Conservation (phyloP, 1,140 invertebrate species). For the Pantala flavescens region DNA sequence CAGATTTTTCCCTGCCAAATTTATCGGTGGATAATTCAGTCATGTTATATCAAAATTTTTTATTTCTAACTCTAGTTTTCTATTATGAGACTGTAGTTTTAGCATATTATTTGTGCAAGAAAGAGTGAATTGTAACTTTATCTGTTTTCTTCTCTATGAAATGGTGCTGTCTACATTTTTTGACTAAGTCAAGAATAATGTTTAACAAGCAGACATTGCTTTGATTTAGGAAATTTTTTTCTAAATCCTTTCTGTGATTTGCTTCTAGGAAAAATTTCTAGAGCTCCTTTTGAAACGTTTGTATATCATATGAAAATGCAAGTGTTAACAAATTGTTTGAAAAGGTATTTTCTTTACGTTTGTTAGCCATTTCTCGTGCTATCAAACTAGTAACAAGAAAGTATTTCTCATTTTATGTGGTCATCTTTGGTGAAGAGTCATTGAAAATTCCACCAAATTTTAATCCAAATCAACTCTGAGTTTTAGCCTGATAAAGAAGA, state of each 20-base stretch:
- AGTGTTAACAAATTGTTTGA: background rate
- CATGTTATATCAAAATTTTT: background rate
- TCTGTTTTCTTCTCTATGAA: background rate
- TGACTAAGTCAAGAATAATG: background rate
- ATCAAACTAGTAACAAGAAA: background rate
- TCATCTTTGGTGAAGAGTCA: background rate
- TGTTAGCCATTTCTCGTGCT: background rate
- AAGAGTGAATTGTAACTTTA: background rate
- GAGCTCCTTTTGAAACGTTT: background rate
- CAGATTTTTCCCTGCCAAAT: background rate
- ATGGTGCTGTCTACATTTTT: conserved; percentile 1
- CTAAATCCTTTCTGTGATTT: background rate
- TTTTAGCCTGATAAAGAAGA: background rate
- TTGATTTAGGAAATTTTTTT: background rate
- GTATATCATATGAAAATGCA: background rate
- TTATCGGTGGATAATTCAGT: background rate
- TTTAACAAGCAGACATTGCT: background rate
- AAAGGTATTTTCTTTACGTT: background rate
- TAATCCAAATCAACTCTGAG: background rate
- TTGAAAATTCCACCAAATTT: background rate
- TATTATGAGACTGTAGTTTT: background rate
- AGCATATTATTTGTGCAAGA: background rate
- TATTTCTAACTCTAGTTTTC: background rate
- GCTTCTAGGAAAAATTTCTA: background rate
- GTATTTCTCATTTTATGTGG: too few species aligned